These are phyloP conservation scores for Drosophila paranaensis DNA, from an alignment of 2,888 invertebrate species.

Conservation along the genomic window DNA sequence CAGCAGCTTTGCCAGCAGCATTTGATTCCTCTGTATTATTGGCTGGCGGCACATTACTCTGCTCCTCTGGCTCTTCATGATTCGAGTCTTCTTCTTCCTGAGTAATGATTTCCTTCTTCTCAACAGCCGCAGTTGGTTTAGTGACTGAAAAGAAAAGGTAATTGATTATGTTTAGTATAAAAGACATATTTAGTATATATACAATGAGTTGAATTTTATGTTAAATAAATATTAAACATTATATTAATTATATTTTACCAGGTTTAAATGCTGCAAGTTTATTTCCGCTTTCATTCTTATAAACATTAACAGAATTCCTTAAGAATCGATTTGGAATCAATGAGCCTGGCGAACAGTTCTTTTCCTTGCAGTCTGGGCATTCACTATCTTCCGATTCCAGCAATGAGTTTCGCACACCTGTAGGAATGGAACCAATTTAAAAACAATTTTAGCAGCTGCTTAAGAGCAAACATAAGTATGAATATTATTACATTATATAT, in stretches of 20 bases:
- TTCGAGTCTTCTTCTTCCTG: slow-evolving; percentile 19
- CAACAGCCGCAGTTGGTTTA: slow-evolving; percentile 24
- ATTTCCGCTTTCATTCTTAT: slow-evolving; percentile 96
- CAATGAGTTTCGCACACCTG: slow-evolving; percentile 94
- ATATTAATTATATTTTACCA: slow-evolving; percentile 44
- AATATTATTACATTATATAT: too few species aligned
- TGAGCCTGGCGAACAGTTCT: slow-evolving; percentile 95
- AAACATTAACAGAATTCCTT: slow-evolving; percentile 94
- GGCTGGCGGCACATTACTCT: not conserved
- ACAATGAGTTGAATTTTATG: too few species aligned
- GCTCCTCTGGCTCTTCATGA: slow-evolving; percentile 9
- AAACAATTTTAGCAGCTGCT: too few species aligned
- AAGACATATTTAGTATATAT: too few species aligned
- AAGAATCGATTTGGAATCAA: slow-evolving; percentile 96
- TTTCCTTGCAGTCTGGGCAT: slow-evolving; percentile 97
- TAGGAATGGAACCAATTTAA: slow-evolving; percentile 18
- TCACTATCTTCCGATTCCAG: slow-evolving; percentile 97
- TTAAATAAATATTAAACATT: too few species aligned
- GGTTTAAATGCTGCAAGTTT: slow-evolving; percentile 83
- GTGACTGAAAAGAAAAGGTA: slow-evolving; percentile 10
- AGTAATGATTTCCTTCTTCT: slow-evolving; percentile 32
- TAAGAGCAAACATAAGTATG: too few species aligned
- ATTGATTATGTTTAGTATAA: not conserved
- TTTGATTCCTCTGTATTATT: slow-evolving; percentile 14
- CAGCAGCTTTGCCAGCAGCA: slow-evolving; percentile 1